phyloP scores from a whole-genome alignment of 2,797 vertebrate species.

The Hirundo rustica region DNA sequence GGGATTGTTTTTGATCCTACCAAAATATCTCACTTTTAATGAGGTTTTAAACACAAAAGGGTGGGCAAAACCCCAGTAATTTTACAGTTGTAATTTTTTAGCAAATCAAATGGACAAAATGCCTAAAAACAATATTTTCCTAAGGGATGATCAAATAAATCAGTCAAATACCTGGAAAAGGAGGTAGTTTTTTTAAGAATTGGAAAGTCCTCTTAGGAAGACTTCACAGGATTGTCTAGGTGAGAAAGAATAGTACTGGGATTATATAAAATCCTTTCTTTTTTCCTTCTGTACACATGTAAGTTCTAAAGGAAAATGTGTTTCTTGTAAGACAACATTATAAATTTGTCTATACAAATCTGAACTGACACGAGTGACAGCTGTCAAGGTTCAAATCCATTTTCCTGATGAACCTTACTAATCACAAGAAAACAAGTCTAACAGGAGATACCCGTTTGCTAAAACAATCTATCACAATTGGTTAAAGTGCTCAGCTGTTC shows the following conservation, averaged over 20 bases:
- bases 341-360: not conserved
- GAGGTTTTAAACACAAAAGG: not conserved
- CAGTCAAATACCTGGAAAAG: not conserved
- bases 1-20: not conserved
- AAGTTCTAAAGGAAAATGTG: not conserved
- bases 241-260: not conserved
- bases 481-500: not conserved
- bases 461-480: not conserved
- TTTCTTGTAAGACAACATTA: not conserved
- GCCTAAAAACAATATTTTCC: not conserved
- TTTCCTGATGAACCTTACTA: not conserved
- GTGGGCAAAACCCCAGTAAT: not conserved
- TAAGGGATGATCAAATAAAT: not conserved
- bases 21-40: not conserved
- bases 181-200: not conserved
- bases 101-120: not conserved
- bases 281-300: not conserved
- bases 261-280: not conserved
- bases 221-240: not conserved
- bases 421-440: not conserved
- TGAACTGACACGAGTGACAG: not conserved
- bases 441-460: not conserved
- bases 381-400: not conserved
- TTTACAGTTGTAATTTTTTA: not conserved
- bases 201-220: not conserved